Evolutionary conservation across 1,140 invertebrate genomes (phyloP), one percentile per base, ranked within the genome.

Genomic region (Bicyclus anynana): DNA sequence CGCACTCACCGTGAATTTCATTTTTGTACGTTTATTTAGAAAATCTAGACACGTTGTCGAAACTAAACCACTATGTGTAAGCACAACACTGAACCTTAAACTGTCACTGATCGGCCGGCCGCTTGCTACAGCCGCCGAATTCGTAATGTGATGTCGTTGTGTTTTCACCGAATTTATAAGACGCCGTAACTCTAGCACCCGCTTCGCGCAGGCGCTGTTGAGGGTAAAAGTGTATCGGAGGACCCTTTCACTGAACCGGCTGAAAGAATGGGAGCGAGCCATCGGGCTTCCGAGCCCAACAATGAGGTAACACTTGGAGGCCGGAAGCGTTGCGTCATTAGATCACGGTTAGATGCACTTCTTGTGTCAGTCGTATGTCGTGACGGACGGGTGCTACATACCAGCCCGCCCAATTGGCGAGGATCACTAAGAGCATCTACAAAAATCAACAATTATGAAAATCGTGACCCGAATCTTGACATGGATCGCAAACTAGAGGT

Each of bases 1-100:
- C 49, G 64, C 78, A 87, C 84, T 87, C 81, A 87, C 84, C 83
- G 81, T 88, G 76, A 84, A 82, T 85, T 88, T 88, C 84, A 88
- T 88, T 72, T n/a, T 78, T 78, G 62, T 61, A 72, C 63, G 71
- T 72, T 84, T 86, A 77, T 80, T 33, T 33, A 75, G 59, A 62
- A 74, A 84, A 71, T 63, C 68, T 65, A 56, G 53, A 58, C 71
- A 69, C 72, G 73, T 69, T 74, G 64, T 61, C 47, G 69, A 76
- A 85, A 83, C 79, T 87, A 81, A 83, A 81, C 69, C 77, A 84
- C 80, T 81, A 68, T 77, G 49, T 72, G 69, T 65, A 52, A 61
- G 46, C 61, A 74, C 67, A 65, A 69, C 72, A 75, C 69, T 66
- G 72, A 73, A 62, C 33, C 55, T 58, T 69, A 65, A 72, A 65